Evolutionary conservation across 2,113 vertebrate genomes (phyloP), one percentile per base, ranked within the genome.

Genomic region (Hepsetus odoe): DNA sequence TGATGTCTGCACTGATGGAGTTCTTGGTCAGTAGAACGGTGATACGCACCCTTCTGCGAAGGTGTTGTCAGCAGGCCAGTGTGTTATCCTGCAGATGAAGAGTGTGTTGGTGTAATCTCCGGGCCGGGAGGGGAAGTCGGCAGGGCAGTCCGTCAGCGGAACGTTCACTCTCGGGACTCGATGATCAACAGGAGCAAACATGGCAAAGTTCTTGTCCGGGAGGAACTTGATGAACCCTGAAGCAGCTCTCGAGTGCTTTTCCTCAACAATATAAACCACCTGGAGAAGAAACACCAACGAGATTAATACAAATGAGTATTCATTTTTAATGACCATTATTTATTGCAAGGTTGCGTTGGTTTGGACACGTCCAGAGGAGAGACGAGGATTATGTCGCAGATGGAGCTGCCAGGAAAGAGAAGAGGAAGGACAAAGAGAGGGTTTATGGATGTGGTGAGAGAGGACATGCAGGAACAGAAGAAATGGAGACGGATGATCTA

Each of bases 181-280:
- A 88, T 99, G 98, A 89, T 99, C 98, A 73, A 94, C 90, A 0
- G 98, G 98, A 61, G 97, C 96, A 88, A 99, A 99, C 89, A 98
- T 92, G 81, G 95, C 96, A 9, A 95, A 96, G 83, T 92, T 94
- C 84, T 94, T 97, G 83, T 98, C 95, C 0, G 94, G 91, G 80
- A 99, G 86, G 82, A 93, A 94, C 74, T 96, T 99, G 78, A 99
- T 93, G 85, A 95, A 94, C 74, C 98, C 98, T 0, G 95, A 95
- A 6, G 89, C 96, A 51, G 96, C 96, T 62, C 98, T 91, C 0
- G 97, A 98, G 88, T 99, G 98, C 72, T 98, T 98, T 86, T 90
- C 94, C 86, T 99, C 97, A 81, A 94, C 87, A 84, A 99, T 97
- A 85, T 91, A 98, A 85, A 98, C 95, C 83, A 99, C 96, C 98